A percentile compares a stretch with the other conserved stretches of the same genome.
Evolutionary conservation across 1,140 invertebrate genomes (phyloP).

Genomic region (Leucophenga varia): DNA sequence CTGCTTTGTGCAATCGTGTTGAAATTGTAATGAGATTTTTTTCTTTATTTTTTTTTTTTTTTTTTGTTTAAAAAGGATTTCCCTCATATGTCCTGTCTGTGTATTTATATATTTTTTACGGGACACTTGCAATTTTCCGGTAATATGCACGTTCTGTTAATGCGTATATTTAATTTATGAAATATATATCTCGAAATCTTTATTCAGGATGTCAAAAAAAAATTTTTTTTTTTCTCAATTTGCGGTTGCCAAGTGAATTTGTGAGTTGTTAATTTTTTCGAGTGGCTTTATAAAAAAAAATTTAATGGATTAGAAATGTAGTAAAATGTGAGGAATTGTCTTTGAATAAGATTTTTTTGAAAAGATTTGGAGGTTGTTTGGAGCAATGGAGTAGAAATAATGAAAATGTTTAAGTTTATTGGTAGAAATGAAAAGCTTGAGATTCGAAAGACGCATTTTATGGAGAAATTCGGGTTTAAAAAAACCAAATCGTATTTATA

Average conservation of each 20-base stretch:
- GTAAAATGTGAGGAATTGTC: too few species aligned
- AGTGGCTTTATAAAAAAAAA: too few species aligned
- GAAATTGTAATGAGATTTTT: slow-evolving; percentile 55
- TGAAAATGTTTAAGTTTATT: too few species aligned
- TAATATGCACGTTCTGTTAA: slow-evolving; percentile 37
- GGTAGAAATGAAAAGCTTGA: too few species aligned
- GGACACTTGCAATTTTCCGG: slow-evolving; percentile 41
- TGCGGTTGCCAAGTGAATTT: slow-evolving; percentile 19
- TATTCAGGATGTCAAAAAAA: slow-evolving; percentile 22
- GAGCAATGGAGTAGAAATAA: too few species aligned
- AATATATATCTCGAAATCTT: slow-evolving; percentile 43
- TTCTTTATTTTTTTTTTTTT: slow-evolving; percentile 17
- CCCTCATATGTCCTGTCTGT: background rate
- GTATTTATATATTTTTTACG: background rate
- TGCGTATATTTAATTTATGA: slow-evolving; percentile 53
- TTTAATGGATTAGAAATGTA: too few species aligned
- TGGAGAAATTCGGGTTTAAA: too few species aligned
- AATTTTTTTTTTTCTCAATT: slow-evolving; percentile 16
- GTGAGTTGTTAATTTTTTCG: too few species aligned
- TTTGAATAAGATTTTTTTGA: too few species aligned
- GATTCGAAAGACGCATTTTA: too few species aligned
- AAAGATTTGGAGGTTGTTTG: too few species aligned
- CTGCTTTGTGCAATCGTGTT: slow-evolving; percentile 46
- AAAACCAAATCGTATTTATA: too few species aligned
- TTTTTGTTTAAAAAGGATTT: background rate